Conservation (phyloP, 2,797 vertebrate species). For the Spea hammondii region DNA sequence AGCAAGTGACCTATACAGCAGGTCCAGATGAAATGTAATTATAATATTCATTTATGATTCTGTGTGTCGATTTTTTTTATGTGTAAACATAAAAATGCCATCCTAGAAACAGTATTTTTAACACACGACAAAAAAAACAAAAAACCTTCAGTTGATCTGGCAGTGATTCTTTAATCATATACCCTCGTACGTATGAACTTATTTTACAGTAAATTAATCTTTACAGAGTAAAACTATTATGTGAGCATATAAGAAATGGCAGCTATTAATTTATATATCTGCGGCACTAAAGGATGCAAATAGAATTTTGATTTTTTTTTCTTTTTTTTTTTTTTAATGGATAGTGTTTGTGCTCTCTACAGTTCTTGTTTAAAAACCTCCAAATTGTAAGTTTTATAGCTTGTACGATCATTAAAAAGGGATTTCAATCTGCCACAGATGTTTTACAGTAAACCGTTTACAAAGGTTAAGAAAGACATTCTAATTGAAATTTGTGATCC, state of each 20-base stretch:
- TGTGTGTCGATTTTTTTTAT: too few relatives aligned
- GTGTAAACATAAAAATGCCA: too few relatives aligned
- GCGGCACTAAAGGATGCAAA: constrained; percentile 13
- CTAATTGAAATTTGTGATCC: constrained; percentile 44
- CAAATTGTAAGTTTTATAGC: constrained; percentile 33
- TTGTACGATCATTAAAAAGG: constrained; percentile 32
- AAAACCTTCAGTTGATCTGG: not conserved
- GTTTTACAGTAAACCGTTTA: constrained; percentile 43
- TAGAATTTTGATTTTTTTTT: not conserved
- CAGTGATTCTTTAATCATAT: constrained; percentile 21
- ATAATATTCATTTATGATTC: too few relatives aligned
- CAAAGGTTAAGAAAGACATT: constrained; percentile 39
- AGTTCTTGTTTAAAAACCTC: constrained; percentile 33
- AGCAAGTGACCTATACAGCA: too few relatives aligned
- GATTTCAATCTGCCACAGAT: constrained; percentile 32
- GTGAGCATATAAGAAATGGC: constrained; percentile 27
- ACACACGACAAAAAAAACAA: constrained; percentile 35
- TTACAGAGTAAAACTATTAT: constrained; percentile 41
- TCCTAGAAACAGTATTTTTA: constrained; percentile 1
- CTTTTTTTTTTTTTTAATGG: constrained; percentile 19
- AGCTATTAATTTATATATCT: constrained; percentile 35
- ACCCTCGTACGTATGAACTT: constrained; percentile 3
- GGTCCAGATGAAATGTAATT: too few relatives aligned
- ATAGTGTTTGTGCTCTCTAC: constrained; percentile 31
- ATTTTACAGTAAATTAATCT: constrained; percentile 37